Conservation (phyloP, 2,797 vertebrate genomes). For the Dipus sagitta region DNA sequence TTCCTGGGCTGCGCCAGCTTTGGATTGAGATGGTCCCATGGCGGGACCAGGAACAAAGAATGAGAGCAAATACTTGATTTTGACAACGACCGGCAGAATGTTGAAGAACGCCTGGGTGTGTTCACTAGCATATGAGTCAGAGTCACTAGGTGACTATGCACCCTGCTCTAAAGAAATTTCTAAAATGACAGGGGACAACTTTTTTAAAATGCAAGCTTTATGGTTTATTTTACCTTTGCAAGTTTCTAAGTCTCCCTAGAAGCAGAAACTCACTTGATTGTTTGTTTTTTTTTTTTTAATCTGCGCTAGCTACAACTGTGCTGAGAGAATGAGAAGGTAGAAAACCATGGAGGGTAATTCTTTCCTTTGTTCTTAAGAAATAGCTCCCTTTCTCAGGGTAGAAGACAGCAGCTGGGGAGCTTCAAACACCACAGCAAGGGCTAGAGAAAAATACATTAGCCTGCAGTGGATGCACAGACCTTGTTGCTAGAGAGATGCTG, state of each 20-base stretch:
- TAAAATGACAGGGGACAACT: background rate
- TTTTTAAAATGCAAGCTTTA: background rate
- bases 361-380: slow-evolving; percentile 6
- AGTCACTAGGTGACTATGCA: background rate
- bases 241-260: slow-evolving; percentile 34
- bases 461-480: background rate
- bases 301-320: background rate
- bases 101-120: slow-evolving; percentile 1
- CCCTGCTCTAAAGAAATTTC: slow-evolving; percentile 3
- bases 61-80: slow-evolving; percentile 49
- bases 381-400: background rate
- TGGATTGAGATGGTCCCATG: background rate
- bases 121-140: slow-evolving; percentile 1
- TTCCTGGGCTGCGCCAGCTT: background rate
- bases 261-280: slow-evolving; percentile 19
- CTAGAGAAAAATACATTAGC: slow-evolving; percentile 31
- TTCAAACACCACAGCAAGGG: slow-evolving; percentile 30
- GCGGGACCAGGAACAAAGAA: slow-evolving; percentile 1
- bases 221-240: slow-evolving; percentile 28
- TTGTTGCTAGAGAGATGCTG: slow-evolving; percentile 36
- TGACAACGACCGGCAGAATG: slow-evolving; percentile 36
- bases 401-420: background rate
- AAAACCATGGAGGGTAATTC: background rate
- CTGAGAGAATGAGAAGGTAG: background rate
- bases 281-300: background rate